phyloP scores from a whole-genome alignment of 2,113 vertebrate genomes.

The Thermophis baileyi region DNA sequence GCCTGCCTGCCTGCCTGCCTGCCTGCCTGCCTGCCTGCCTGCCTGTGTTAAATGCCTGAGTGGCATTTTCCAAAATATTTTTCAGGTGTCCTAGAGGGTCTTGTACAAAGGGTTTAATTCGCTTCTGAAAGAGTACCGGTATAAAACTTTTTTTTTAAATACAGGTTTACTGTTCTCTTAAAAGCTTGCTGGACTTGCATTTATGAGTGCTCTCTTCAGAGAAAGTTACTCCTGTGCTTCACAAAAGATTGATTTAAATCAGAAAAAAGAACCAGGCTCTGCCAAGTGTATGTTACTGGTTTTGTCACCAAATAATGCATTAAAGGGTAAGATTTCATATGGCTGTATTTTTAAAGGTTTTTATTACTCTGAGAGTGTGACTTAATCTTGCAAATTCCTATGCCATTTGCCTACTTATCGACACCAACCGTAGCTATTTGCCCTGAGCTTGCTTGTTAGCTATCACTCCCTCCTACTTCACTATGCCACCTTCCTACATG shows the following conservation, averaged over 20 bases:
- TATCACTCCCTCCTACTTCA: neutral
- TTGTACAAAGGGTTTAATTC: neutral
- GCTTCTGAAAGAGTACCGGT: neutral
- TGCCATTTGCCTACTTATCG: neutral
- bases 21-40: too few relatives aligned
- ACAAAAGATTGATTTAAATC: neutral
- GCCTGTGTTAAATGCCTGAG: neutral
- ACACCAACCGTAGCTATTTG: neutral
- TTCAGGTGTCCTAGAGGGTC: neutral
- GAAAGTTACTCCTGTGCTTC: neutral
- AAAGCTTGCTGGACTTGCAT: neutral
- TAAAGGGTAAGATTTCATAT: neutral
- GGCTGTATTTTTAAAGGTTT: neutral
- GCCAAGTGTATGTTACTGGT: neutral
- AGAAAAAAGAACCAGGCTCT: neutral
- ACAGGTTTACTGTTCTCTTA: neutral
- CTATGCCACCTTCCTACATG: neutral
- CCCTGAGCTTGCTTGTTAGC: neutral
- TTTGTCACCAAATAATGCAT: neutral
- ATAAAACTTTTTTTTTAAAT: neutral
- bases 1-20: too few relatives aligned
- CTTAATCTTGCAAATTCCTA: neutral
- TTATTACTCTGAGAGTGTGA: neutral
- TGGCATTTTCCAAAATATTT: neutral
- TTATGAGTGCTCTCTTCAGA: neutral